A percentile compares a stretch with the other conserved stretches of the same genome.
Evolutionary conservation across 2,888 invertebrate species (phyloP).

Genomic region (Antitype chi): DNA sequence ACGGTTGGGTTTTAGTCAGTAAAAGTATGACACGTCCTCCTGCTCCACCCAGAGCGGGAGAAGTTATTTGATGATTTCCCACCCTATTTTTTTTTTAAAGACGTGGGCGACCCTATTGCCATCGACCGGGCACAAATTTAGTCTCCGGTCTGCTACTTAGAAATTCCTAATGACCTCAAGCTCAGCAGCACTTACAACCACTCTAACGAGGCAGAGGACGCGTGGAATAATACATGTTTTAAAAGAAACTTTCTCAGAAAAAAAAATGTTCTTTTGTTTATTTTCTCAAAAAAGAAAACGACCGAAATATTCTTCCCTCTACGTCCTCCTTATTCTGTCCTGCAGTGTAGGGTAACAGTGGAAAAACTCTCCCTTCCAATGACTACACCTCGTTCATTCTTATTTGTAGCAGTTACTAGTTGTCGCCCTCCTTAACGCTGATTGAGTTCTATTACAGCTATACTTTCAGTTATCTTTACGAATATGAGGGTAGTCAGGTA

Average conservation of each 20-base stretch:
- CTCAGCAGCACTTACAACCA: too few species aligned
- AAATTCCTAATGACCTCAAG: too few species aligned
- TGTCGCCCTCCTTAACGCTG: constrained; percentile 44
- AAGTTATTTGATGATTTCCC: too few species aligned
- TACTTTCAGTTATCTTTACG: constrained; percentile 34
- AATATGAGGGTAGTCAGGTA: constrained; percentile 46
- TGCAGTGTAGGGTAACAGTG: constrained; percentile 40
- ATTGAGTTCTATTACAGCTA: constrained; percentile 49
- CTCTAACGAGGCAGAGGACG: too few species aligned
- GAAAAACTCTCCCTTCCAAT: constrained; percentile 59
- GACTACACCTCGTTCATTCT: constrained; percentile 50
- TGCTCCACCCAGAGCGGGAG: too few species aligned
- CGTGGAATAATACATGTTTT: too few species aligned
- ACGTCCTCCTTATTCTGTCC: constrained; percentile 12
- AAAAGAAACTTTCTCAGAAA: background rate
- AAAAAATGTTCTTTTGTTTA: background rate
- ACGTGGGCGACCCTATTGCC: too few species aligned
- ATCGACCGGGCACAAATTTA: too few species aligned
- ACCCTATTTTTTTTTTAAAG: too few species aligned
- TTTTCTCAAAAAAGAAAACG: background rate
- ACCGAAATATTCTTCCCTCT: background rate
- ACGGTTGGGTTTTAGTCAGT: too few species aligned
- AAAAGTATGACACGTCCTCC: too few species aligned
- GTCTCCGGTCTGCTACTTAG: too few species aligned
- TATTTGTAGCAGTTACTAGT: constrained; percentile 59